phyloP scores from a whole-genome alignment of 2,797 vertebrate species.

The Otus scops region DNA sequence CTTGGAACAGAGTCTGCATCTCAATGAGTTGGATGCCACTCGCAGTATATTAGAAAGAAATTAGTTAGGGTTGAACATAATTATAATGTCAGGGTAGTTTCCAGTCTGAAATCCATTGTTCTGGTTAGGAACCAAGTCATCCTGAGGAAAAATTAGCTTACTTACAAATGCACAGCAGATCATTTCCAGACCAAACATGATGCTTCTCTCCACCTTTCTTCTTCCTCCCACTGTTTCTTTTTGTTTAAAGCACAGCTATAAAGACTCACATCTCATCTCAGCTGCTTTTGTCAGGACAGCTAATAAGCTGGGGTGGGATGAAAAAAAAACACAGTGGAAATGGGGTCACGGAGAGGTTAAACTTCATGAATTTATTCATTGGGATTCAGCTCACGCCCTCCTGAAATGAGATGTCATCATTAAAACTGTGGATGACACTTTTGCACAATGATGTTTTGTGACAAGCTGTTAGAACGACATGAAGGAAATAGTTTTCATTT shows the following conservation, averaged over 20 bases:
- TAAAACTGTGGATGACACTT: constrained; percentile 44
- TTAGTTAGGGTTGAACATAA: not conserved
- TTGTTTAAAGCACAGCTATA: constrained; percentile 16
- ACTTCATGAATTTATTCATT: constrained; percentile 74
- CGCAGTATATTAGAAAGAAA: constrained; percentile 25
- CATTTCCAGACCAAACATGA: not conserved
- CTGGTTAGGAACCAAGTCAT: not conserved
- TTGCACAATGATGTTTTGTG: not conserved
- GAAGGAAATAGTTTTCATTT: not conserved
- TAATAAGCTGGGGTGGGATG: constrained; percentile 56
- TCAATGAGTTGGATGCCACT: constrained; percentile 30
- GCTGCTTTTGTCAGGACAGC: constrained; percentile 31
- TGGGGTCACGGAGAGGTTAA: constrained; percentile 59
- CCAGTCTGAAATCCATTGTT: not conserved
- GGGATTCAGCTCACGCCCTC: constrained; percentile 20
- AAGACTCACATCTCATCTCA: constrained; percentile 13
- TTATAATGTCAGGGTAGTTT: constrained; percentile 15
- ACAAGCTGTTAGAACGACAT: not conserved
- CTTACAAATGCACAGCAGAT: not conserved
- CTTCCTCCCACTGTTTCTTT: constrained; percentile 6
- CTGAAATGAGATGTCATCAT: constrained; percentile 64
- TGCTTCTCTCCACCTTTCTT: not conserved
- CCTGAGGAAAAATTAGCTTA: not conserved
- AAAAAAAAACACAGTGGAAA: not conserved
- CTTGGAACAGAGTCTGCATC: constrained; percentile 26